Percentiles rank a stretch among this genome's conserved stretches.
phyloP scores from a whole-genome alignment of 2,113 vertebrate genomes.

The Myxocyprinus asiaticus region DNA sequence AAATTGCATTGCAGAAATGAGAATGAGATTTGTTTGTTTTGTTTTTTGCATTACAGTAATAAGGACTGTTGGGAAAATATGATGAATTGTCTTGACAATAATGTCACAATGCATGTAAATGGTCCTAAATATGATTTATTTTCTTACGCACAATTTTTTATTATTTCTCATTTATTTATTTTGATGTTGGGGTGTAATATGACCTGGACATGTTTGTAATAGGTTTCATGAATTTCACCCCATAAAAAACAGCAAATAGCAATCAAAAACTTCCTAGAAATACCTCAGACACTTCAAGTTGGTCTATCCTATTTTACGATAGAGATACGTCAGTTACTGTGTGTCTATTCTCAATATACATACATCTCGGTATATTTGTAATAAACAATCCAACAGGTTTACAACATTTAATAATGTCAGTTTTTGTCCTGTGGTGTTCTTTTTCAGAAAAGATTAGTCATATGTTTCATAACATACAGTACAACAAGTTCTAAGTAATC shows the following conservation, averaged over 20 bases:
- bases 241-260: background rate
- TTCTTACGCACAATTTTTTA: background rate
- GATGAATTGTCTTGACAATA: background rate
- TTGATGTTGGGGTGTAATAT: background rate
- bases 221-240: background rate
- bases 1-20: background rate
- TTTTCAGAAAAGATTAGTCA: background rate
- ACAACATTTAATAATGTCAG: background rate
- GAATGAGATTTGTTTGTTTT: too few species aligned
- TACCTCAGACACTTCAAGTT: background rate
- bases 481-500: conserved; percentile 10
- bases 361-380: background rate
- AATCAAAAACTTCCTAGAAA: background rate
- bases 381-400: conserved; percentile 5
- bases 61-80: background rate
- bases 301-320: background rate
- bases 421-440: conserved; percentile 16
- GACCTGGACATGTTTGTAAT: background rate
- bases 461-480: conserved; percentile 2
- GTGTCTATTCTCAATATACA: background rate
- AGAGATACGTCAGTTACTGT: background rate
- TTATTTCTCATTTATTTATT: background rate
- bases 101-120: background rate
- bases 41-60: too few species aligned
- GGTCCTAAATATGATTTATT: background rate